Evolutionary conservation across 1,140 invertebrate species (phyloP).

Genomic region (Bombus pascuorum): DNA sequence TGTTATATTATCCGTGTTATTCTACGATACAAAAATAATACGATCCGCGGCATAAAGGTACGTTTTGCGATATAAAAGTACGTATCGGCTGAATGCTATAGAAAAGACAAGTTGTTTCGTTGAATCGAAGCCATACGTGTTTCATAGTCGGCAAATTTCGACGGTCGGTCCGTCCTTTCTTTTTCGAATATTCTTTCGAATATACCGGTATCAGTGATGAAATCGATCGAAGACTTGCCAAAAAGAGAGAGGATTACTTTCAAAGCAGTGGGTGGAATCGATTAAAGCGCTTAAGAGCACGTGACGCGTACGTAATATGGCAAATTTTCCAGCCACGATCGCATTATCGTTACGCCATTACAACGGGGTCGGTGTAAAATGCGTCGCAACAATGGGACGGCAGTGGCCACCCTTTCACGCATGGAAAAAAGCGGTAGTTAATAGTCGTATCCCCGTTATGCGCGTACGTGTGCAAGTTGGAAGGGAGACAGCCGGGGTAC

Average conservation of each 20-base stretch:
- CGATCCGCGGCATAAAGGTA: too few relatives aligned
- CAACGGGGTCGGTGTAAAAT: slow-evolving; percentile 35
- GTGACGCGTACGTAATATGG: slow-evolving; percentile 4
- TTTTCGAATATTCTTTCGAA: too few relatives aligned
- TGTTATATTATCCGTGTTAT: too few relatives aligned
- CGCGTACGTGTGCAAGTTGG: neutral
- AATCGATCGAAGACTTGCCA: neutral
- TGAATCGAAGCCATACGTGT: too few relatives aligned
- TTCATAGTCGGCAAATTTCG: too few relatives aligned
- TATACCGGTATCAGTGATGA: too few relatives aligned
- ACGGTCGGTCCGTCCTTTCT: too few relatives aligned
- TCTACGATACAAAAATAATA: too few relatives aligned
- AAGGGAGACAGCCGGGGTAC: slow-evolving; percentile 18
- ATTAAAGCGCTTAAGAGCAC: slow-evolving; percentile 17
- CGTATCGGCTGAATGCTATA: too few relatives aligned
- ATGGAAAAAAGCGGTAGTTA: slow-evolving; percentile 65
- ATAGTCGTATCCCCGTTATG: slow-evolving; percentile 58
- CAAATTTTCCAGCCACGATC: slow-evolving; percentile 28
- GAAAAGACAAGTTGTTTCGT: too few relatives aligned
- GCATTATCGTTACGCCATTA: slow-evolving; percentile 44
- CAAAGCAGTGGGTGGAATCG: neutral
- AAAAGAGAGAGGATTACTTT: neutral
- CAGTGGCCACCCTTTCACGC: slow-evolving; percentile 30
- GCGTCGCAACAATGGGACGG: slow-evolving; percentile 7
- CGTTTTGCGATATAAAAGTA: too few relatives aligned